phyloP scores from a whole-genome alignment of 2,797 vertebrate genomes.

The Myiotriccus ornatus region DNA sequence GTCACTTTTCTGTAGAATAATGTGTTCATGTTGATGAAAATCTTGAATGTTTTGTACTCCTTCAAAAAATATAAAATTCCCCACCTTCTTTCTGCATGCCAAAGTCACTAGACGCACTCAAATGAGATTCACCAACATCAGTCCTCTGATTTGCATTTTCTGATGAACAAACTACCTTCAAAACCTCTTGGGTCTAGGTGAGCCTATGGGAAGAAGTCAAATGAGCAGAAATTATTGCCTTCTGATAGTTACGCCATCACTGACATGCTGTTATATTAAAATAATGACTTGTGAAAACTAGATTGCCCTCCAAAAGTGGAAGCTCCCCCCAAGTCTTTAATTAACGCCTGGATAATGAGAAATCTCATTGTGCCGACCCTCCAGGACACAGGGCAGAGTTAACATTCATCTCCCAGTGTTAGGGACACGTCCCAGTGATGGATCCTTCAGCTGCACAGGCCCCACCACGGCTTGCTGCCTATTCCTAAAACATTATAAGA shows the following conservation, averaged over 20 bases:
- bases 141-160: not conserved
- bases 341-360: not conserved
- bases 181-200: not conserved
- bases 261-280: not conserved
- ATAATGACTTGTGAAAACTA: not conserved
- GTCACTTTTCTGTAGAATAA: not conserved
- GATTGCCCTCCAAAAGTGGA: not conserved
- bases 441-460: not conserved
- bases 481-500: rapidly evolving
- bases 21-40: not conserved
- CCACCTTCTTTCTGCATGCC: not conserved
- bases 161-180: not conserved
- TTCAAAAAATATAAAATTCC: not conserved
- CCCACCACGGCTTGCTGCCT: not conserved
- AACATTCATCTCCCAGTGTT: rapidly evolving
- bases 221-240: not conserved
- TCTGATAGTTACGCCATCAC: rapidly evolving
- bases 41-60: not conserved
- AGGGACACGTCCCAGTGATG: not conserved
- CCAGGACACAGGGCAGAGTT: not conserved
- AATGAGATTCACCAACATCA: not conserved
- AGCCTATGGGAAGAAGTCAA: not conserved
- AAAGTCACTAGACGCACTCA: not conserved
- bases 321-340: not conserved
- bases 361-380: not conserved